Percentiles rank a stretch among this genome's conserved stretches.
phyloP scores from a whole-genome alignment of 2,888 invertebrate genomes.

The Orthosia gracilis region DNA sequence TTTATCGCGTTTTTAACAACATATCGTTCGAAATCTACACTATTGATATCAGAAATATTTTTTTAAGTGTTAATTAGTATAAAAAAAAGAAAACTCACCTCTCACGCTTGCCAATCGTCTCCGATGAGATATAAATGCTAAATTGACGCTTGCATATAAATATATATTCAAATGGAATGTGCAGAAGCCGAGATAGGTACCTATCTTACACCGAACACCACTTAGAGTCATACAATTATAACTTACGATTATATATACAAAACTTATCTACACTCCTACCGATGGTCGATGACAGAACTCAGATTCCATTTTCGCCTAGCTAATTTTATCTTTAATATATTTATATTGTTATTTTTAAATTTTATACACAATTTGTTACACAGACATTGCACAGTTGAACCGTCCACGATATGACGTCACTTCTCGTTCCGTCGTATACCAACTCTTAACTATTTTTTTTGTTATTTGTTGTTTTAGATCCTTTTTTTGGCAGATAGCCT shows the following conservation, averaged over 20 bases:
- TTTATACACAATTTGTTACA: conserved; percentile 87
- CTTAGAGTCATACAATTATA: conserved; percentile 80
- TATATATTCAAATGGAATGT: conserved; percentile 88
- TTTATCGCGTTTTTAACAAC: conserved; percentile 18
- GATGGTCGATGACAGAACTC: conserved; percentile 87
- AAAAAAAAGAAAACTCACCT: conserved; percentile 60
- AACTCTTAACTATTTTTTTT: conserved; percentile 65
- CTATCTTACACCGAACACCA: conserved; percentile 90
- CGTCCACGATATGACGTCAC: conserved; percentile 86
- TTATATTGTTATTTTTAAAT: conserved; percentile 67
- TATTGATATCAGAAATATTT: conserved; percentile 16
- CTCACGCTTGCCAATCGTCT: conserved; percentile 78
- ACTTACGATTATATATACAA: conserved; percentile 88
- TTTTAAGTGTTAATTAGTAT: conserved; percentile 1
- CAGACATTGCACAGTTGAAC: conserved; percentile 88
- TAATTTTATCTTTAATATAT: conserved; percentile 74
- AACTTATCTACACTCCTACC: conserved; percentile 84
- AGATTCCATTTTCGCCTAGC: conserved; percentile 89
- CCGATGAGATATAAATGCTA: conserved; percentile 78
- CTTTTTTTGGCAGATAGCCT: background rate
- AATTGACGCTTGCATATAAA: conserved; percentile 89
- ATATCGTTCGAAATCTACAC: background rate
- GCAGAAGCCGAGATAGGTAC: conserved; percentile 89
- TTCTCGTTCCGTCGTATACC: conserved; percentile 74
- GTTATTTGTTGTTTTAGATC: conserved; percentile 3